Conservation (phyloP, 2,797 vertebrate species). For the Choloepus didactylus region DNA sequence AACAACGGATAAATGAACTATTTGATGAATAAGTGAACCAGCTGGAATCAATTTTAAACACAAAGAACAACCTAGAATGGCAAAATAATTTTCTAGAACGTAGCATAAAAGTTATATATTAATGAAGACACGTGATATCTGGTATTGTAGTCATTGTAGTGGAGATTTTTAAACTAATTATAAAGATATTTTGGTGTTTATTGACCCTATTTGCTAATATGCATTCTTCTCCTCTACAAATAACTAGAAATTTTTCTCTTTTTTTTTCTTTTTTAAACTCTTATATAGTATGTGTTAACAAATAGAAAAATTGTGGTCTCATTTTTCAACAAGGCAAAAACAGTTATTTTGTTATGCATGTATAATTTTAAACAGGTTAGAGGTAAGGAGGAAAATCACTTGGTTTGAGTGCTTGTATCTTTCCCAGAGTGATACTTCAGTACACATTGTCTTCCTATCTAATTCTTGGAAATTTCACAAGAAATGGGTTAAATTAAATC, state of each 20-base stretch:
- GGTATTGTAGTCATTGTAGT: background rate
- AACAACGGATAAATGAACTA: background rate
- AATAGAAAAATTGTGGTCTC: background rate
- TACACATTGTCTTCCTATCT: background rate
- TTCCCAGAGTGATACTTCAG: background rate
- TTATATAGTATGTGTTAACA: background rate
- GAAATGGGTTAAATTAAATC: slow-evolving; percentile 3
- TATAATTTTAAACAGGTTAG: slow-evolving; percentile 32
- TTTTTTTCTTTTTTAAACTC: background rate
- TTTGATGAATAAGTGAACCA: background rate
- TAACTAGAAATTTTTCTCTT: background rate
- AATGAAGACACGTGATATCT: slow-evolving; percentile 3
- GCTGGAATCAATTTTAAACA: background rate
- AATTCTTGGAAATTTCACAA: slow-evolving; percentile 22
- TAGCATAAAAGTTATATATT: background rate
- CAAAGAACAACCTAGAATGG: background rate
- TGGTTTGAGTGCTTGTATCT: background rate
- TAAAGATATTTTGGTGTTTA: background rate
- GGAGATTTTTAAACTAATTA: slow-evolving; percentile 46
- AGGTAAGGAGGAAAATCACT: background rate
- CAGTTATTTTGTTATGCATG: background rate
- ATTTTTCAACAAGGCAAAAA: slow-evolving; percentile 27
- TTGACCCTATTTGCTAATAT: background rate
- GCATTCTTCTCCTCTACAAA: background rate
- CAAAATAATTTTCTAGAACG: slow-evolving; percentile 9